These are phyloP conservation scores for Microchrysa polita DNA, from an alignment of 2,888 invertebrate genomes.

Conservation along the genomic window DNA sequence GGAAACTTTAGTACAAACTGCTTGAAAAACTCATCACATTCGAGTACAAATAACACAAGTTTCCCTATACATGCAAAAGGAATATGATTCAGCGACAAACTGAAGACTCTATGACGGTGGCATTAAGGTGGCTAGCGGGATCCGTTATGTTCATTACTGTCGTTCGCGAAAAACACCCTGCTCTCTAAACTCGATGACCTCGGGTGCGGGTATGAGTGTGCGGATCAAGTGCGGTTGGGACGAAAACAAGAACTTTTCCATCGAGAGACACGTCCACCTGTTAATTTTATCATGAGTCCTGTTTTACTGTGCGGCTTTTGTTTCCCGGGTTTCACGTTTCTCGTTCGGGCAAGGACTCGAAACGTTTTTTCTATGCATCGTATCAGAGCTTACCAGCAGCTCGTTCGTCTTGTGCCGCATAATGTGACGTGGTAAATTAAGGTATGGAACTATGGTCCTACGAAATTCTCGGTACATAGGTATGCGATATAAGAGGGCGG, in stretches of 20 bases:
- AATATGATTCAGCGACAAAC: not conserved
- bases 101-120: not conserved
- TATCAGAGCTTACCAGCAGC: not conserved
- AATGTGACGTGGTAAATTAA: slow-evolving; percentile 23
- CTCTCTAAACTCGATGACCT: not conserved
- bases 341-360: not conserved
- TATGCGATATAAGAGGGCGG: slow-evolving; percentile 37
- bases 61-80: not conserved
- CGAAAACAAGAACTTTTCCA: slow-evolving; percentile 34
- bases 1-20: too few relatives aligned
- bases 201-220: too few relatives aligned
- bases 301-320: slow-evolving; percentile 18
- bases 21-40: too few relatives aligned
- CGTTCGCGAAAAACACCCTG: not conserved
- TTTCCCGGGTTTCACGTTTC: not conserved
- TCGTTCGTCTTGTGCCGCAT: not conserved
- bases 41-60: too few relatives aligned
- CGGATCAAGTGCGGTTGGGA: slow-evolving; percentile 24
- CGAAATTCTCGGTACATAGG: slow-evolving; percentile 25
- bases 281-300: slow-evolving; percentile 49
- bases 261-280: slow-evolving; percentile 48
- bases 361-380: not conserved
- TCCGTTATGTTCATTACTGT: slow-evolving; percentile 4
- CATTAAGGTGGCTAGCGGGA: slow-evolving; percentile 7
- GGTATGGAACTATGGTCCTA: not conserved